Evolutionary conservation across 2,888 invertebrate genomes (phyloP), one percentile per base, ranked within the genome.

Genomic region (Drosophila flavopinicola): DNA sequence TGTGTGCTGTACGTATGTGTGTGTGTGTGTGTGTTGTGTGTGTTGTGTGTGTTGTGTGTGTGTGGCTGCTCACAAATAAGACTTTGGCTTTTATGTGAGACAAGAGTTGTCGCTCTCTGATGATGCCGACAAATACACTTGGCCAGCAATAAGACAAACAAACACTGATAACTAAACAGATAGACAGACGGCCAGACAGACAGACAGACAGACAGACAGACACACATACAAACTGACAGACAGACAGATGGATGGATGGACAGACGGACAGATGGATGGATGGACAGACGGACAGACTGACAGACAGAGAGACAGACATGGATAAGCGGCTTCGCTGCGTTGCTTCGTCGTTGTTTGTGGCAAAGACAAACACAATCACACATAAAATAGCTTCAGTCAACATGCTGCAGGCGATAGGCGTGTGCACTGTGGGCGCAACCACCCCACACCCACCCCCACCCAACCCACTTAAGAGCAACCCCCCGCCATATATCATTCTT

Each of bases 321-420:
- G 58, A 76, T 71, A 76, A 76, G 54, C 73, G 52, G 58, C 51
- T 37, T 42, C 15, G 38, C 27, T 15, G n/a, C 23, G 13, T 7
- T 51, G 30, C 47, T 15, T 15, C 37, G 35, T 72, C 54, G 20
- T 44, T 29, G 57, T 75, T 75, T 72, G 76, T 32, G 73, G 74
- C 67, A 67, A 76, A 76, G 73, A 72, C 74, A 74, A 74, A 76
- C 73, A 71, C 71, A 74, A 76, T 66, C 74, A 57, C 57, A 44
- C 77, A 74, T 76, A 63, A 66, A 75, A 75, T 75, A 69, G 67
- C 67, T 67, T 54, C 54, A 54, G 65, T 54, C 58, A 58, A 64
- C 58, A 49, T 42, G 57, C 57, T 37, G 66, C 53, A 37, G 48
- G 48, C 42, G 15, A 37, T 24, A 41, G 39, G 37, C 9, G 45